A percentile compares a stretch with the other conserved stretches of the same genome.
These are phyloP conservation scores for Andrena marginata DNA, from an alignment of 2,888 invertebrate genomes.

Conservation along the genomic window DNA sequence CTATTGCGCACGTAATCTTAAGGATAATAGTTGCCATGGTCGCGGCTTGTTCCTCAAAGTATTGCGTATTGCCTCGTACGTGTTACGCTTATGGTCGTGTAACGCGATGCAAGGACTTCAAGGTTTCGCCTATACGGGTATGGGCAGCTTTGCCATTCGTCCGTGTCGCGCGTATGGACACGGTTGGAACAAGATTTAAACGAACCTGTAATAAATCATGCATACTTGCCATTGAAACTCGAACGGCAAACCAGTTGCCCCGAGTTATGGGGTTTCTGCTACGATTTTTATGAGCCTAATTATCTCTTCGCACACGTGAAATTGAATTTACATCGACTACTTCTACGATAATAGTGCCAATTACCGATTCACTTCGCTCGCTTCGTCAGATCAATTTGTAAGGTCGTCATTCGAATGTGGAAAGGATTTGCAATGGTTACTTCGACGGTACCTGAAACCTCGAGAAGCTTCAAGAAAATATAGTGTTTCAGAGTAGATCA, in stretches of 20 bases:
- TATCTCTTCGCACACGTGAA: constrained; percentile 24
- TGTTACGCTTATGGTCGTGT: constrained; percentile 67
- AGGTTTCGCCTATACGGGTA: constrained; percentile 63
- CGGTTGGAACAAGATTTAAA: constrained; percentile 47
- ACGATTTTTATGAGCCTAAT: constrained; percentile 22
- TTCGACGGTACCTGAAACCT: not conserved
- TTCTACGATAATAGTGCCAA: not conserved
- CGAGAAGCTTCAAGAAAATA: too few relatives aligned
- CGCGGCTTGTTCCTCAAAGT: constrained; percentile 66
- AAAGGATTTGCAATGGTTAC: not conserved
- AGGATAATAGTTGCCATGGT: constrained; percentile 68
- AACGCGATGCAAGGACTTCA: constrained; percentile 73
- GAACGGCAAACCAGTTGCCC: constrained; percentile 41
- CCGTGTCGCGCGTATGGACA: constrained; percentile 28
- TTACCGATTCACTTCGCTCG: not conserved
- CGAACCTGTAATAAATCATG: constrained; percentile 55
- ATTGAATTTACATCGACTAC: constrained; percentile 33
- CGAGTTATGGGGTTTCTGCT: not conserved
- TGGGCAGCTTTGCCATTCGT: constrained; percentile 42
- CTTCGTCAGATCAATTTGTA: not conserved
- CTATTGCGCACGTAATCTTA: constrained; percentile 26
- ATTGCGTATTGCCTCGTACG: constrained; percentile 64
- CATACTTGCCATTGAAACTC: constrained; percentile 50
- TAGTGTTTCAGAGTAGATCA: not conserved
- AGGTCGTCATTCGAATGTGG: not conserved